Evolutionary conservation across 2,797 vertebrate species (phyloP), one percentile per base, ranked within the genome.

Genomic region (Coluber constrictor): DNA sequence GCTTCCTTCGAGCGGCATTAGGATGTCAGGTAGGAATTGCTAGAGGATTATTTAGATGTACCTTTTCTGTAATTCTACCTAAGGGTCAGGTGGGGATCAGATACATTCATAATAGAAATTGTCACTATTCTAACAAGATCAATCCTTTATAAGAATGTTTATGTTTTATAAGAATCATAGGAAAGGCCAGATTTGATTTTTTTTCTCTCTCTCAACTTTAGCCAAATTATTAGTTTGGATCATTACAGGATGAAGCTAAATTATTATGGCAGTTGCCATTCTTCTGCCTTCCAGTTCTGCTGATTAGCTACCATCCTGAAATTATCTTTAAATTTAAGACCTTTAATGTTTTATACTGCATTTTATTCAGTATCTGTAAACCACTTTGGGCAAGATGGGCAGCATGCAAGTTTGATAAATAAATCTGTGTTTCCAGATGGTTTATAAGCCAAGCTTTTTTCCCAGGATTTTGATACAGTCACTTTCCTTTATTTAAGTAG

Each of bases 1-100:
- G 98, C 92, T 99, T 99, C 96, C 98, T 99, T 93, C 98, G 99
- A 29, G 99, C 99, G 0, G 98, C 98, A n/a, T 97, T 99, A 13
- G 99, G 99, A 27, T 99, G 99, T 94, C 99, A 99, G 99, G 99
- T 99, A 96, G 95, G 96, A 60, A 89, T 6, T 37, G 32, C n/a
- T 43, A 25, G 16, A 20, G 0, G 3, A 16, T 66, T 54, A 0
- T 0, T 9, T 0, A 70, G 61, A 56, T 56, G 0, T 27, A n/a
- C 27, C 8, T 60, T 70, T 29, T 51, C 43, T 87, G 57, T 86
- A 86, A 83, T 11, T 92, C n/a, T 89, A 8, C 16, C 51, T 88
- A 37, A 88, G 20, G 10, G 6, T 25, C 18, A 37, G 9, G 18
- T n/a, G 12, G 29, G 27, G 32, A 56, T 55, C 32, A 86, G 61